phyloP scores from a whole-genome alignment of 2,888 invertebrate species.

The Cephus spinipes region DNA sequence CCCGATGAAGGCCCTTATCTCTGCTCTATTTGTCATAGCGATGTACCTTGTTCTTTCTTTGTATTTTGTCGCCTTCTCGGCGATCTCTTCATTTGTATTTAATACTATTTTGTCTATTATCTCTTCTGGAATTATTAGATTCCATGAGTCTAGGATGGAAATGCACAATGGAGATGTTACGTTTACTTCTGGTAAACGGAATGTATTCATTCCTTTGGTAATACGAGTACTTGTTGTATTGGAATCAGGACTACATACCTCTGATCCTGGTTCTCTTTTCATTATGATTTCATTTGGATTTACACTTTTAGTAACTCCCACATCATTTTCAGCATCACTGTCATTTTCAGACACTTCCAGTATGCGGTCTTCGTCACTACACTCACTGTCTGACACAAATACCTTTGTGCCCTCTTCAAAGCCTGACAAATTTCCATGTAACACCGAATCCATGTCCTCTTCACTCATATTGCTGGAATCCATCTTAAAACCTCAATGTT shows the following conservation, averaged over 20 bases:
- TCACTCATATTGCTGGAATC: background rate
- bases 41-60: conserved; percentile 15
- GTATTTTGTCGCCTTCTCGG: conserved; percentile 12
- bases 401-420: background rate
- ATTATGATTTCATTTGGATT: background rate
- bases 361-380: conserved; percentile 20
- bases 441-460: background rate
- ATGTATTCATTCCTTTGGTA: background rate
- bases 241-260: background rate
- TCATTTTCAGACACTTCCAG: conserved; percentile 16
- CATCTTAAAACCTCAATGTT: background rate
- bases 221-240: background rate
- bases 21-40: conserved; percentile 2
- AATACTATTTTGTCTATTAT: conserved; percentile 15
- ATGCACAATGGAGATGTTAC: conserved; percentile 10
- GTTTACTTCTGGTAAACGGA: conserved; percentile 13
- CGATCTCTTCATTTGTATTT: conserved; percentile 17
- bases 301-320: background rate
- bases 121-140: conserved; percentile 17
- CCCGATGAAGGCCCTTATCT: conserved; percentile 18
- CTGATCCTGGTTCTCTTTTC: background rate
- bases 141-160: conserved; percentile 21
- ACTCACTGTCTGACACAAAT: conserved; percentile 15
- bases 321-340: conserved; percentile 9
- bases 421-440: background rate